Evolutionary conservation across 1,140 invertebrate species (phyloP).

Genomic region (Pseudomyrmex pallidus): DNA sequence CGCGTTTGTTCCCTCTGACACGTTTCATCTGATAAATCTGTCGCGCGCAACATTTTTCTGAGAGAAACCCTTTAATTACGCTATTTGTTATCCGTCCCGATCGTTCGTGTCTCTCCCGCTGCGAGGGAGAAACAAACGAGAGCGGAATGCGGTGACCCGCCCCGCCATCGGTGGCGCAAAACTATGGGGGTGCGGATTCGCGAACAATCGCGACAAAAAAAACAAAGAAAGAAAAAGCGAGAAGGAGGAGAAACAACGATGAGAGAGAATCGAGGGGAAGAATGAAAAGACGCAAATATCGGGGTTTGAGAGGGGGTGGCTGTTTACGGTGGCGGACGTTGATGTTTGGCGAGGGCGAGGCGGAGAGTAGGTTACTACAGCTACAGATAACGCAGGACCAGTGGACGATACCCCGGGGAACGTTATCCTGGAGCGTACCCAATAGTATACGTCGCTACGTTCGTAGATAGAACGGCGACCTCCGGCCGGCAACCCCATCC

Average conservation of each 20-base stretch:
- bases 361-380: slow-evolving; percentile 60
- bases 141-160: neutral
- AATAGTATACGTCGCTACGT: slow-evolving; percentile 62
- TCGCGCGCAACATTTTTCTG: neutral
- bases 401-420: slow-evolving; percentile 75
- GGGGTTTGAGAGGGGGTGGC: neutral
- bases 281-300: slow-evolving; percentile 52
- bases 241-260: slow-evolving; percentile 2
- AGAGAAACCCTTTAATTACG: slow-evolving; percentile 12
- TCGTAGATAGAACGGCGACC: slow-evolving; percentile 68
- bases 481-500: slow-evolving; percentile 54
- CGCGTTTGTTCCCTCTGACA: neutral
- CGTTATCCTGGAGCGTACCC: slow-evolving; percentile 69
- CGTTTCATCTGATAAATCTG: neutral
- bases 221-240: slow-evolving; percentile 1
- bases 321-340: slow-evolving; percentile 34
- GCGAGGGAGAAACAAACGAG: slow-evolving; percentile 19
- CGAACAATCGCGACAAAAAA: slow-evolving; percentile 27
- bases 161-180: slow-evolving; percentile 13
- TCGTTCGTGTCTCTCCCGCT: neutral
- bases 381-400: slow-evolving; percentile 70
- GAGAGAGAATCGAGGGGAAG: neutral
- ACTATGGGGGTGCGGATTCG: slow-evolving; percentile 5
- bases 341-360: slow-evolving; percentile 43
- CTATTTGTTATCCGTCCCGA: slow-evolving; percentile 25